phyloP scores from a whole-genome alignment of 2,797 vertebrate genomes.

The Silurus aristotelis region DNA sequence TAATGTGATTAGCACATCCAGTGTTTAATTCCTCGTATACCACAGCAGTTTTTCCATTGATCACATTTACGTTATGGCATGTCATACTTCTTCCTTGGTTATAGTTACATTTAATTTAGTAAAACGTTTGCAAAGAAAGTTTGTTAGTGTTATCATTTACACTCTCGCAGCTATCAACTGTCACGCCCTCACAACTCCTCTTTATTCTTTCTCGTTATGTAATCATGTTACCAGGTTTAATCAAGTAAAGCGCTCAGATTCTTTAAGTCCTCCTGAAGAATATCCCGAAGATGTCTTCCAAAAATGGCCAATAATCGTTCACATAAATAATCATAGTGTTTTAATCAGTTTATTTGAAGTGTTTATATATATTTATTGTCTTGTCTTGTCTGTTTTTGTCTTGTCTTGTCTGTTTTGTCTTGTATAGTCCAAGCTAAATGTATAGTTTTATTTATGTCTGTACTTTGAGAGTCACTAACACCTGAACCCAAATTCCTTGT shows the following conservation, averaged over 20 bases:
- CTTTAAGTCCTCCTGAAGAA: too few species aligned
- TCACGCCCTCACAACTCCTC: not conserved
- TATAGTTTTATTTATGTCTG: too few species aligned
- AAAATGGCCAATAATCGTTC: not conserved
- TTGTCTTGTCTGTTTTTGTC: too few species aligned
- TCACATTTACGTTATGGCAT: too few species aligned
- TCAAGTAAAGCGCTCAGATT: too few species aligned
- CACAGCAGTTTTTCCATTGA: not conserved
- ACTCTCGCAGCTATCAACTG: not conserved
- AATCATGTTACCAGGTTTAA: not conserved
- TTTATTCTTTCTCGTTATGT: not conserved
- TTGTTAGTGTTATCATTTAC: not conserved
- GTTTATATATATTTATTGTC: too few species aligned
- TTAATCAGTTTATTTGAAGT: not conserved
- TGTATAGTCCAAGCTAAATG: too few species aligned
- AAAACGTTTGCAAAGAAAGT: not conserved
- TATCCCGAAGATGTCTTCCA: not conserved
- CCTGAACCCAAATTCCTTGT: too few species aligned
- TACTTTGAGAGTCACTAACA: too few species aligned
- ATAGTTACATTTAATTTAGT: not conserved
- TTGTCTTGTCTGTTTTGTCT: too few species aligned
- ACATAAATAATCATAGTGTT: not conserved
- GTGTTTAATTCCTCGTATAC: not conserved
- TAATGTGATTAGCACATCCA: not conserved
- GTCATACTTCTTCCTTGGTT: not conserved